These are phyloP conservation scores for Macrobrachium nipponense DNA, from an alignment of 1,140 invertebrate genomes.

Conservation along the genomic window DNA sequence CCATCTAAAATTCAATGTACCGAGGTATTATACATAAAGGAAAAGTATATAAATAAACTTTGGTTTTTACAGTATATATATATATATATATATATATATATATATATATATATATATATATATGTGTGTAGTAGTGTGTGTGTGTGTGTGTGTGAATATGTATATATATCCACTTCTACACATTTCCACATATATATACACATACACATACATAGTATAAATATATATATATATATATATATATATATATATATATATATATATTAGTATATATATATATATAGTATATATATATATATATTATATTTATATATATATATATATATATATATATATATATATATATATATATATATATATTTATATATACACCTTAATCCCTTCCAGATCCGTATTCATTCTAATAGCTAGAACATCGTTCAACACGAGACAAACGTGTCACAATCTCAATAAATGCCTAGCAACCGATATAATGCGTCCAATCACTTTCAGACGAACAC, in stretches of 20 bases:
- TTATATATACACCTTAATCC: slow-evolving; percentile 1
- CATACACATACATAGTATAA: slow-evolving; percentile 6
- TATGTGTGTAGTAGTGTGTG: no score
- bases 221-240: slow-evolving; percentile 28
- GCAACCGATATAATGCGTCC: no score
- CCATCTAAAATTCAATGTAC: no score
- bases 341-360: slow-evolving; percentile 25
- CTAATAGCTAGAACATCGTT: background rate
- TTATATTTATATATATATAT: no score
- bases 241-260: slow-evolving; percentile 19
- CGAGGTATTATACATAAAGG: no score
- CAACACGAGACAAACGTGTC: background rate
- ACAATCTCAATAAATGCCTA: no score
- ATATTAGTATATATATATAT: slow-evolving; percentile 15
- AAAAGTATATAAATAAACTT: no score
- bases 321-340: no score
- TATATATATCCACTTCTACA: no score
- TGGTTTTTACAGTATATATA: background rate
- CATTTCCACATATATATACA: slow-evolving; percentile 21
- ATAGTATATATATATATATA: slow-evolving; percentile 4
- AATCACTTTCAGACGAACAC: no score
- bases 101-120: slow-evolving; percentile 26
- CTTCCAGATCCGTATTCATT: background rate
- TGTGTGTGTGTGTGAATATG: no score
- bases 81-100: slow-evolving; percentile 24